phyloP scores from a whole-genome alignment of 2,113 vertebrate genomes.

The Pyxicephalus adspersus region DNA sequence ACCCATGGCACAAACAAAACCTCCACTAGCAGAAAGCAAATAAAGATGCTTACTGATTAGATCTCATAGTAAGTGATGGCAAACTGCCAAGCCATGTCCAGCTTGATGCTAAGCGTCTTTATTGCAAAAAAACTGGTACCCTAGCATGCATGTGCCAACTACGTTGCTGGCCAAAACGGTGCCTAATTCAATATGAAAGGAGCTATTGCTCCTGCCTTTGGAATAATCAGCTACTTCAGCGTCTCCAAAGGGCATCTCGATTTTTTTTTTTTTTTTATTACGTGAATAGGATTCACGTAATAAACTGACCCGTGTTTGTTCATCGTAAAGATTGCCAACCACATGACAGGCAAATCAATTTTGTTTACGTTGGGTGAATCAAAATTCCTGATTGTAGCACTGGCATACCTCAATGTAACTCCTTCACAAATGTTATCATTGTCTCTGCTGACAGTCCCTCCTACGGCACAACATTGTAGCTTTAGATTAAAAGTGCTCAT shows the following conservation, averaged over 20 bases:
- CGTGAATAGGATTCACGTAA: constrained; percentile 24
- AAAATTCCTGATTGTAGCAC: constrained; percentile 6
- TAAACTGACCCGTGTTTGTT: not conserved
- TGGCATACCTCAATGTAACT: constrained; percentile 3
- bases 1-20: constrained; percentile 63
- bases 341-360: constrained; percentile 23
- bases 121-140: constrained; percentile 70
- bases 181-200: constrained; percentile 50
- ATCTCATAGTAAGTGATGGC: constrained; percentile 73
- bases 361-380: constrained; percentile 19
- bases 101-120: constrained; percentile 77
- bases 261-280: no score
- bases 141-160: constrained; percentile 64
- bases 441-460: constrained; percentile 20
- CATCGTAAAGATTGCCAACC: constrained; percentile 19
- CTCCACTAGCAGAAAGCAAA: constrained; percentile 70
- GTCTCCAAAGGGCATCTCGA: constrained; percentile 32
- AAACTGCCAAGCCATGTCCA: constrained; percentile 75
- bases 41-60: constrained; percentile 67
- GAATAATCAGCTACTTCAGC: constrained; percentile 35
- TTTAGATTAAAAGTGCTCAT: constrained; percentile 2
- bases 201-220: constrained; percentile 12
- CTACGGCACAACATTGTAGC: constrained; percentile 20
- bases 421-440: constrained; percentile 15
- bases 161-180: constrained; percentile 43